phyloP scores from a whole-genome alignment of 2,888 invertebrate genomes.

The Drosophila nr. perissopoda region DNA sequence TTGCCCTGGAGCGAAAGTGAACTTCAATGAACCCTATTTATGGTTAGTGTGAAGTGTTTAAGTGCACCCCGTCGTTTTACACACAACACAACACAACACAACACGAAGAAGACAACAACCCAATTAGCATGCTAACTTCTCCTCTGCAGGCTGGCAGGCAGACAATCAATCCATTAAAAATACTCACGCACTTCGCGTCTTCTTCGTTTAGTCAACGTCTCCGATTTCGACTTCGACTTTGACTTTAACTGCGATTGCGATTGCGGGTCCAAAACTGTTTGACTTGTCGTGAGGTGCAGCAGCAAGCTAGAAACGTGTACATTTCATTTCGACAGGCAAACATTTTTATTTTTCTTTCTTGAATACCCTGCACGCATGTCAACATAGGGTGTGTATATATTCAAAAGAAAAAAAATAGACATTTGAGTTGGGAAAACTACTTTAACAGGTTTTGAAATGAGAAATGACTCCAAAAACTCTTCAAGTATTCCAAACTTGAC shows the following conservation, averaged over 20 bases:
- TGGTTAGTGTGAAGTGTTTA: constrained; percentile 27
- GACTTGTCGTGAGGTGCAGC: constrained; percentile 59
- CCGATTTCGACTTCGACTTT: constrained; percentile 12
- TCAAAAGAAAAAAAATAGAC: not conserved
- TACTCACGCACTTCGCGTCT: constrained; percentile 63
- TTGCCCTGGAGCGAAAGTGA: constrained; percentile 49
- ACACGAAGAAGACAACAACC: constrained; percentile 26
- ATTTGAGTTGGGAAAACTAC: not conserved
- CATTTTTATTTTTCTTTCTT: constrained; percentile 14
- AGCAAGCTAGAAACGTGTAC: constrained; percentile 59
- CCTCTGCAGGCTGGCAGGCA: constrained; percentile 16
- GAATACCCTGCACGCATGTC: constrained; percentile 27
- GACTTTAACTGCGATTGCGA: constrained; percentile 8
- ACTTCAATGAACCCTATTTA: constrained; percentile 52
- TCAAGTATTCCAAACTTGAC: not conserved
- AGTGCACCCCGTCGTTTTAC: constrained; percentile 40
- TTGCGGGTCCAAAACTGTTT: constrained; percentile 26
- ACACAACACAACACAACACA: constrained; percentile 6
- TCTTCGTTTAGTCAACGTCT: constrained; percentile 35
- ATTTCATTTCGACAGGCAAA: constrained; percentile 55
- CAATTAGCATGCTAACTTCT: constrained; percentile 68
- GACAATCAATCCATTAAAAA: constrained; percentile 63
- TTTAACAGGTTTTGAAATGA: not conserved
- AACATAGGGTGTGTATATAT: not conserved
- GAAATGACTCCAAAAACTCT: not conserved